Evolutionary conservation across 2,113 vertebrate genomes (phyloP).

Genomic region (Antechinus stuartii): DNA sequence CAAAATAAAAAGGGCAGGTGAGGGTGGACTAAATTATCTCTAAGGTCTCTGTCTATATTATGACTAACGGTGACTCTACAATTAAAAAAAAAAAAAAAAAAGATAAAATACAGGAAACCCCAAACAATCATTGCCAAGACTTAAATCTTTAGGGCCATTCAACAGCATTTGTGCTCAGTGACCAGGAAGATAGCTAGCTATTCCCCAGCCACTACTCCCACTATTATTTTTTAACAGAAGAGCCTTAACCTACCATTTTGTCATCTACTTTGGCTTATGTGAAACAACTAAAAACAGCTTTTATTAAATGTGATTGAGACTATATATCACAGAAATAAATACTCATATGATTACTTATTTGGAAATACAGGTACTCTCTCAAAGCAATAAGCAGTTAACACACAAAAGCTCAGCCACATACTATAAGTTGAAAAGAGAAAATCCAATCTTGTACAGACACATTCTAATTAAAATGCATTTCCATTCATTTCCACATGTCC

Average conservation of each 20-base stretch:
- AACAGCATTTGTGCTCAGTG: not conserved
- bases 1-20: not conserved
- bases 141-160: not conserved
- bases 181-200: not conserved
- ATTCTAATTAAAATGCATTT: not conserved
- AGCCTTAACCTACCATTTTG: not conserved
- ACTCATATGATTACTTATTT: not conserved
- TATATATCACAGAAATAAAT: not conserved
- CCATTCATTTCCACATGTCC: not conserved
- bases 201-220: not conserved
- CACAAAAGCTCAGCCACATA: not conserved
- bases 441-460: slow-evolving; percentile 5
- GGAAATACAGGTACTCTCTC: not conserved
- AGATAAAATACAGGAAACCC: not conserved
- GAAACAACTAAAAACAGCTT: not conserved
- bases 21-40: not conserved
- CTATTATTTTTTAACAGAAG: not conserved
- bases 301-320: not conserved
- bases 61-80: not conserved
- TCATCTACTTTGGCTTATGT: not conserved
- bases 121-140: not conserved
- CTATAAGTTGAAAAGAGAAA: not conserved
- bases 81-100: not conserved
- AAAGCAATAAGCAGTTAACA: not conserved
- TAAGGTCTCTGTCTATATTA: not conserved